Conservation (phyloP, 2,888 invertebrate genomes). For the Apamea sordens region DNA sequence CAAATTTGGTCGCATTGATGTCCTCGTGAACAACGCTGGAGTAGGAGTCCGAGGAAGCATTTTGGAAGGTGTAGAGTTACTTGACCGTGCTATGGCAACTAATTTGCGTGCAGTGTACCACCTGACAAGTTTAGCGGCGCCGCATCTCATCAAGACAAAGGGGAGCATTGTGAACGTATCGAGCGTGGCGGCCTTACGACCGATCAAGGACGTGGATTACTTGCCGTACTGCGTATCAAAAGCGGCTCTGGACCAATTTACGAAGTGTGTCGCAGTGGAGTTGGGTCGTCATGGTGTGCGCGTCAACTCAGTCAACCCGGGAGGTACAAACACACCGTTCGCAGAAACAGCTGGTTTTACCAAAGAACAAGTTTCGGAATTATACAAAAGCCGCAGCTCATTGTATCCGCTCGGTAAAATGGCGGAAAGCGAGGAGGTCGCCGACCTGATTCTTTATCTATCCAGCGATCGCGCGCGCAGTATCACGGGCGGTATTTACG, state of each 20-base stretch:
- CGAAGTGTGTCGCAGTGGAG: constrained; percentile 96
- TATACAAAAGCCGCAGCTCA: constrained; percentile 94
- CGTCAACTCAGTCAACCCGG: constrained; percentile 97
- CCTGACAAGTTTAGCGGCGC: constrained; percentile 95
- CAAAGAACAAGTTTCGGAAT: constrained; percentile 90
- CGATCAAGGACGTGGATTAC: constrained; percentile 91
- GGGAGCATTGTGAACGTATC: constrained; percentile 98
- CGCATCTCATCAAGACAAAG: constrained; percentile 94
- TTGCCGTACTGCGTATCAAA: constrained; percentile 98
- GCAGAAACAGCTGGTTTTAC: constrained; percentile 92
- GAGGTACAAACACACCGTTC: constrained; percentile 94
- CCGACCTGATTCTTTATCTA: constrained; percentile 96
- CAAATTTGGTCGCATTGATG: constrained; percentile 93
- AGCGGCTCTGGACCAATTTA: constrained; percentile 97
- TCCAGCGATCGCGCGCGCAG: constrained; percentile 96
- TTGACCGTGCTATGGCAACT: constrained; percentile 95
- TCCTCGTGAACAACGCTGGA: constrained; percentile 96
- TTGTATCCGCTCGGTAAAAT: constrained; percentile 97
- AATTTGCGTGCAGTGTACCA: constrained; percentile 95
- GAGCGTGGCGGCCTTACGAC: constrained; percentile 95
- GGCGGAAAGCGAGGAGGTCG: constrained; percentile 95
- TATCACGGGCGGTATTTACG: constrained; percentile 94
- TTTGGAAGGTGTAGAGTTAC: constrained; percentile 95
- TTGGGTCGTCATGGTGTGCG: constrained; percentile 94
- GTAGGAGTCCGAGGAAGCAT: constrained; percentile 93